Evolutionary conservation across 1,140 invertebrate species (phyloP).

Genomic region (Ips typographus): DNA sequence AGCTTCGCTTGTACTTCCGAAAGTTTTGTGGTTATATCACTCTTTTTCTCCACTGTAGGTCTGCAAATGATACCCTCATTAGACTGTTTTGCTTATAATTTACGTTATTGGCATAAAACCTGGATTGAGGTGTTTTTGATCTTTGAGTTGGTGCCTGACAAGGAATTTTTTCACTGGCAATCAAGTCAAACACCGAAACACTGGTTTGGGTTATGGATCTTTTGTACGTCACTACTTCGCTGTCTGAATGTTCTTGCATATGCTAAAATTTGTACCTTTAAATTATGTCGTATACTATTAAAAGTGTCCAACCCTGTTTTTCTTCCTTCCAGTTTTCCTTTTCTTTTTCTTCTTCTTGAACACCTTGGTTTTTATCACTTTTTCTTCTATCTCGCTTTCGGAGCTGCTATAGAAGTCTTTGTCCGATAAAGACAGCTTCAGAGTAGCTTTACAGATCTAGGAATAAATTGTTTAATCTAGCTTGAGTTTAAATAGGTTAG

Average conservation of each 20-base stretch:
- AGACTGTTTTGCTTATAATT: background rate
- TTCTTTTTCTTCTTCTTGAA: constrained; percentile 37
- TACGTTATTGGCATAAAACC: background rate
- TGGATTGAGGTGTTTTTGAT: constrained; percentile 24
- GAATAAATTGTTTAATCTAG: constrained; percentile 18
- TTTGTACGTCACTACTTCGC: constrained; percentile 23
- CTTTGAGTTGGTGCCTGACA: constrained; percentile 13
- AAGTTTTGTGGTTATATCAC: constrained; percentile 43
- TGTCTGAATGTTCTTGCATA: constrained; percentile 29
- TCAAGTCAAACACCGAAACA: constrained; percentile 34
- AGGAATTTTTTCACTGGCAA: constrained; percentile 31
- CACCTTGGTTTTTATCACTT: constrained; percentile 33
- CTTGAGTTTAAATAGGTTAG: background rate
- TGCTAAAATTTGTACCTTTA: background rate
- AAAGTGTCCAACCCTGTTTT: background rate
- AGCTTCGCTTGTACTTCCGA: constrained; percentile 50
- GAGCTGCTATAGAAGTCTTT: constrained; percentile 40
- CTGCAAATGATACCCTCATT: constrained; percentile 19
- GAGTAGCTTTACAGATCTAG: constrained; percentile 47
- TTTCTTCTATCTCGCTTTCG: constrained; percentile 40
- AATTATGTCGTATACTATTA: background rate
- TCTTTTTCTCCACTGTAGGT: constrained; percentile 37
- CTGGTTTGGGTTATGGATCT: constrained; percentile 22
- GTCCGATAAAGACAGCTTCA: constrained; percentile 43
- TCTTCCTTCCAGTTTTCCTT: background rate